A percentile compares a stretch with the other conserved stretches of the same genome.
Conservation (phyloP, 2,113 vertebrate species). For the Talpa occidentalis region DNA sequence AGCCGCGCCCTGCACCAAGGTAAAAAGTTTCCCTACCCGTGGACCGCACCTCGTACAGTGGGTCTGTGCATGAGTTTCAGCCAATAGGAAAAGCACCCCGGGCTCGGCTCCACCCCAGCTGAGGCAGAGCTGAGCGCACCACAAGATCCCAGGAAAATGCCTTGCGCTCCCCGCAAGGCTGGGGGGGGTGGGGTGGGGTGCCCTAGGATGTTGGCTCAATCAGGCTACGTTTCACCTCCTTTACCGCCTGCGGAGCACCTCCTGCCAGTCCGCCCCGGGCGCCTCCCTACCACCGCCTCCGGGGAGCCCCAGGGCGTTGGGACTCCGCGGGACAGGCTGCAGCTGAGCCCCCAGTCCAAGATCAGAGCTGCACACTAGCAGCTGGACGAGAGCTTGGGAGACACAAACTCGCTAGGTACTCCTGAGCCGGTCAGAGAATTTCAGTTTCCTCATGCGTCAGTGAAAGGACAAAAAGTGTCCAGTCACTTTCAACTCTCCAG, state of each 20-base stretch:
- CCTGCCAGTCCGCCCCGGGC: not conserved
- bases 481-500: not conserved
- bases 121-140: not conserved
- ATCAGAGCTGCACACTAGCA: not conserved
- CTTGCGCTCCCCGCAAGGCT: no score
- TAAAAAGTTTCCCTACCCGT: not conserved
- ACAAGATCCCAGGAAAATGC: no score
- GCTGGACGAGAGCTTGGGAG: not conserved
- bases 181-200: no score
- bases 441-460: not conserved
- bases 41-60: not conserved
- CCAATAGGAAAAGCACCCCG: not conserved
- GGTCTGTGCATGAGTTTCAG: fast-evolving
- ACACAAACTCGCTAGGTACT: not conserved
- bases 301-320: not conserved
- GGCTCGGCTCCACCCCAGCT: not conserved
- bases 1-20: not conserved
- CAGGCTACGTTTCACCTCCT: not conserved
- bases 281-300: not conserved
- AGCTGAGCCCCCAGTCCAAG: not conserved
- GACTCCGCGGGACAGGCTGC: not conserved
- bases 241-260: not conserved
- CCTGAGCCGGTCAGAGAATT: not conserved
- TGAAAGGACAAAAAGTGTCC: not conserved
- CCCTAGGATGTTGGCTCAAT: not conserved